A percentile compares a stretch with the other conserved stretches of the same genome.
Conservation (phyloP, 1,140 invertebrate species). For the Heterodera schachtii region DNA sequence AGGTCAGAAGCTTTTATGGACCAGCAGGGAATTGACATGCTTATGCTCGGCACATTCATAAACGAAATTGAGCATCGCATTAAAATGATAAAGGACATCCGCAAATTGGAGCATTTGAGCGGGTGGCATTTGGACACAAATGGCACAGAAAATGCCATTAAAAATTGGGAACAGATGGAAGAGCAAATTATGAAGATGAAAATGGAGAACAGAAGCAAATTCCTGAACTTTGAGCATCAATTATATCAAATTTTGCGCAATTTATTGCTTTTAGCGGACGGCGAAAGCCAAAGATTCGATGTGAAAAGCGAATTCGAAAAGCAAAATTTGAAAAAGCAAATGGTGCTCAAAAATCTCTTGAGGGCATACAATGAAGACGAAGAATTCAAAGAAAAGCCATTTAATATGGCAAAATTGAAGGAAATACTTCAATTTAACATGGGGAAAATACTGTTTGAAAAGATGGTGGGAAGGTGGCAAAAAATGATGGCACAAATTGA, state of each 20-base stretch:
- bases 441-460: not conserved
- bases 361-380: not conserved
- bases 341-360: not conserved
- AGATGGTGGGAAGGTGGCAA: not conserved
- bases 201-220: not conserved
- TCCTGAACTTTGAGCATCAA: not conserved
- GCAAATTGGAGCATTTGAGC: not conserved
- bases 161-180: not conserved
- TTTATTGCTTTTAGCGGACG: not conserved
- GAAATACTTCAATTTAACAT: not conserved
- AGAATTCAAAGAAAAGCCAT: not conserved
- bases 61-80: not conserved
- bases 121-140: no score
- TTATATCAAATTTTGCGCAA: not conserved
- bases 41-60: not conserved
- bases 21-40: no score
- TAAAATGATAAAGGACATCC: not conserved
- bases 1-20: no score
- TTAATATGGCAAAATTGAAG: not conserved
- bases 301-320: not conserved
- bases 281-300: not conserved
- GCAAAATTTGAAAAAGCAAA: not conserved
- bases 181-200: not conserved
- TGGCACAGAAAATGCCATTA: not conserved
- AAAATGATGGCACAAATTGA: not conserved